phyloP scores from a whole-genome alignment of 2,797 vertebrate genomes.

The Numenius phaeopus region DNA sequence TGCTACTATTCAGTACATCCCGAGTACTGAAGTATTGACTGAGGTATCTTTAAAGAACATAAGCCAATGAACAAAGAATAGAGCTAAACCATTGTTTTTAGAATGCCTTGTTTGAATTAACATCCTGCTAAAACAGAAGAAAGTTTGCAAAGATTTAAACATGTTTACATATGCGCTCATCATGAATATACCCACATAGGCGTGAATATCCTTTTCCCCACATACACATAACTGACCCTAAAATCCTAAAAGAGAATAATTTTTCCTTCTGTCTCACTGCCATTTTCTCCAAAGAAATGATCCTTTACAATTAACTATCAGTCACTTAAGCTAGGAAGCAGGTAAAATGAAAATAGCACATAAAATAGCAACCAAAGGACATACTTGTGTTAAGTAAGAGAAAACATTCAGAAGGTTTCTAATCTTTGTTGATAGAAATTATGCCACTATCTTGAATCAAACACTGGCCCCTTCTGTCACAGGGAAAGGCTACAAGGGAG shows the following conservation, averaged over 20 bases:
- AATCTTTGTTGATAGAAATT: background rate
- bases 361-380: background rate
- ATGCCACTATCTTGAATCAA: background rate
- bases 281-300: background rate
- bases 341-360: background rate
- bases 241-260: background rate
- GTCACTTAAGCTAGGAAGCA: background rate
- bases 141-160: background rate
- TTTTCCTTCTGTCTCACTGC: background rate
- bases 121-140: background rate
- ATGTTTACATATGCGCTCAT: background rate
- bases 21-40: background rate
- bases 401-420: background rate
- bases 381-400: background rate
- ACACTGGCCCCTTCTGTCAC: background rate
- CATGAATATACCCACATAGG: background rate
- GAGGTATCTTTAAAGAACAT: background rate
- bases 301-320: background rate
- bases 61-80: background rate
- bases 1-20: background rate
- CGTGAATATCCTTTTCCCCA: background rate
- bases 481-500: background rate
- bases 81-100: background rate
- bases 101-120: background rate
- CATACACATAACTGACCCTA: accelerated